Base-by-base conservation (phyloP, 2,888 invertebrate species). In the Plagiodera versicolora region DNA sequence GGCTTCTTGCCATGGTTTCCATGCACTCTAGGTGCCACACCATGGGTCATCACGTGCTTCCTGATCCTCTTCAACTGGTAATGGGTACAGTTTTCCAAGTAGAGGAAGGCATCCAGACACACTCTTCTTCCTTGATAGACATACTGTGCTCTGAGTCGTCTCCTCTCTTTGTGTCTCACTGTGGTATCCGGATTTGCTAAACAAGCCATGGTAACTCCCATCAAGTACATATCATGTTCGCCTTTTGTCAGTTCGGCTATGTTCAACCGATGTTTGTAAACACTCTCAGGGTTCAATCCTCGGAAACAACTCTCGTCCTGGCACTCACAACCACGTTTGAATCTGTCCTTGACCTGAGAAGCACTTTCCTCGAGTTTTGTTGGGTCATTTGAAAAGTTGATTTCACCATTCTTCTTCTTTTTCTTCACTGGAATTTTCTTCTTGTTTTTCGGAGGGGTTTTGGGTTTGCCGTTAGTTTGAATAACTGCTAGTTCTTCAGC, bases 141-240 rank as follows among this genome's bases (percentile, higher is more conserved):
- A 73, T 91, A 91, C 66, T 89, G 89, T 0, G 91, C 88, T 56
- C 90, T 81, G 56, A 90, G 81, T 75, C 91, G 83, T 79, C 89
- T 84, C 49, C 90, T 81, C 66, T 90, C 89, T 74, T 89, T 90
- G 68, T 89, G 89, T 18, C 89, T 81, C 0, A 87, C 87, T 0
- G 88, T 89, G 62, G 87, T 88, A 58, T 89, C 87, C 16, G 89
- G 88, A 77, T 91, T 90, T 0, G 89, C 88, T 67, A 91, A 81
- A 70, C 90, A 90, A 0, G 90, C 90, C 90, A 90, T 90, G 1
- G 90, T 90, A 28, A 91, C 88, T n/a, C 91, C 91, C 91, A 91
- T 91, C 71, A 91, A 80, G 75, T 91, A 91, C 91, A 91, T 91
- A 77, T 91, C 91, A 77, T 91, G 91, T 77, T 91, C 91, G 58